Conservation (phyloP, 2,113 vertebrate species). For the Tringa solitaria region DNA sequence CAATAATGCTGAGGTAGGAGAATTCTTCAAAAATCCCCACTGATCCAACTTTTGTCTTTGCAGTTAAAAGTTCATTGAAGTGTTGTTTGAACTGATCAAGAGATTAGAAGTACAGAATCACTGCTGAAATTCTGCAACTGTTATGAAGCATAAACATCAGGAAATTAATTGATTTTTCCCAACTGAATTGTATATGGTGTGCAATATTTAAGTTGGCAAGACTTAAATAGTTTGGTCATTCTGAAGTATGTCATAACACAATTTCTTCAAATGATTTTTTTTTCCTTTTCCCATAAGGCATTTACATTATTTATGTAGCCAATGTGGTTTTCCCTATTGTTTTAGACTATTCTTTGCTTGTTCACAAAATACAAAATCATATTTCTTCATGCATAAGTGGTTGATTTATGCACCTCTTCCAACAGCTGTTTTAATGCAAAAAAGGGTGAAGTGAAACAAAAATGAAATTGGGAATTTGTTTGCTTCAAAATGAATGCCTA, state of each 20-base stretch:
- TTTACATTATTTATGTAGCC: neutral
- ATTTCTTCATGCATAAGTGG: conserved; percentile 26
- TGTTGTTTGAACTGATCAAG: neutral
- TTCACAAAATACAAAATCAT: conserved; percentile 33
- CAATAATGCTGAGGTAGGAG: neutral
- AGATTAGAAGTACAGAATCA: conserved; percentile 1
- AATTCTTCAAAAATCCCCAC: neutral
- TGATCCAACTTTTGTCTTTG: neutral
- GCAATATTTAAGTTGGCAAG: conserved; percentile 1
- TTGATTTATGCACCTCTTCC: conserved; percentile 30
- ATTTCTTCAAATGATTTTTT: neutral
- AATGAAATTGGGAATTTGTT: neutral
- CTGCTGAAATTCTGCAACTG: neutral
- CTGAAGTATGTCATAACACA: neutral
- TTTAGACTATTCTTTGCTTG: conserved; percentile 4
- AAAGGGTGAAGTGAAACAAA: conserved; percentile 42
- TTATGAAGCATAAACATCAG: conserved; percentile 20
- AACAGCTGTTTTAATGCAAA: conserved; percentile 35
- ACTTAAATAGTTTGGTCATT: neutral
- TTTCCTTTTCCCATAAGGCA: neutral
- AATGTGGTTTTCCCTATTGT: neutral
- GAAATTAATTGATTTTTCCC: conserved; percentile 30
- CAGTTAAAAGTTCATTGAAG: neutral
- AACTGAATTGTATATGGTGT: neutral
- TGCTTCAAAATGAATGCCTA: conserved; percentile 16